Percentiles rank a stretch among this genome's conserved stretches.
Conservation (phyloP, 2,113 vertebrate genomes). For the Nanorana parkeri region DNA sequence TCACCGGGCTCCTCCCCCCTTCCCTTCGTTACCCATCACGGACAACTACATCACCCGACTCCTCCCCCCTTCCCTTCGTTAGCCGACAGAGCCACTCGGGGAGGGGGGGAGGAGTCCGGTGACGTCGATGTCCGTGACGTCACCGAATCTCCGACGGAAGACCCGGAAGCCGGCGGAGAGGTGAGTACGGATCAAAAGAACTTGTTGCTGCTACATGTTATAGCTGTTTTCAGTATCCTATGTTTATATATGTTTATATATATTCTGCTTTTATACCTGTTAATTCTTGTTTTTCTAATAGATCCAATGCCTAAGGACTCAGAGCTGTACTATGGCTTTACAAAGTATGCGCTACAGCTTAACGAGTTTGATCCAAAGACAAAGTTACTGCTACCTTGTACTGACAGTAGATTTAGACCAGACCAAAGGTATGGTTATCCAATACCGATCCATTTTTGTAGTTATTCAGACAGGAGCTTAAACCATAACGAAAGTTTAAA, state of each 20-base stretch:
- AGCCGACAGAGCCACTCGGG: too few species aligned
- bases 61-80: too few species aligned
- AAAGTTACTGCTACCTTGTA: constrained; percentile 83
- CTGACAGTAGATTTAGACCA: constrained; percentile 90
- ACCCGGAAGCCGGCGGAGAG: too few species aligned
- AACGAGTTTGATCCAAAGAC: constrained; percentile 85
- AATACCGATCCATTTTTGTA: background rate
- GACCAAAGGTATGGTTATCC: constrained; percentile 88
- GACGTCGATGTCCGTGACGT: too few species aligned
- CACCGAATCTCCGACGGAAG: too few species aligned
- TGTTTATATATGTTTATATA: too few species aligned
- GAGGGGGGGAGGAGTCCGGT: too few species aligned
- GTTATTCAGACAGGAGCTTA: background rate
- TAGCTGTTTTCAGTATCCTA: background rate
- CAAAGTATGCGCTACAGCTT: constrained; percentile 92
- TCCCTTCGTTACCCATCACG: too few species aligned
- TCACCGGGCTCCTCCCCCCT: too few species aligned
- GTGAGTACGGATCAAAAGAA: too few species aligned
- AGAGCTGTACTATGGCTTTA: constrained; percentile 96
- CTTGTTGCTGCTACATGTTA: background rate
- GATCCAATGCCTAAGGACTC: constrained; percentile 87
- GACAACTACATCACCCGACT: too few species aligned
- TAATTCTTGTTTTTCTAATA: constrained; percentile 60
- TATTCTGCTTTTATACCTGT: background rate
- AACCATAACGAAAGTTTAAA: too few species aligned